Base-by-base conservation (phyloP, 2,113 vertebrate genomes). In the Lepisosteus osseus region DNA sequence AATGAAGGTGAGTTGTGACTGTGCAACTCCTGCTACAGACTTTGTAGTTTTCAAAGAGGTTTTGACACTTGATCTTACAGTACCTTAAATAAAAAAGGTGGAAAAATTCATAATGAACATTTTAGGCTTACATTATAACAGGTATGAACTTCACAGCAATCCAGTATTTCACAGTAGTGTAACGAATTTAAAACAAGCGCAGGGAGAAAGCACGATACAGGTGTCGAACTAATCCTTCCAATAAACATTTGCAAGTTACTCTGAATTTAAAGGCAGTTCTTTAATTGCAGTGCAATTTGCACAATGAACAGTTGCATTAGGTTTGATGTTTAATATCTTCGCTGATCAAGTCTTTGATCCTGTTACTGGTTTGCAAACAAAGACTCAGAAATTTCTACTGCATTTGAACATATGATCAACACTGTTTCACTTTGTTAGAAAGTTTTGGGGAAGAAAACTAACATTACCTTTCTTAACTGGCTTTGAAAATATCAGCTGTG, bases 1-100 rank as follows among this genome's bases (percentile, higher is more conserved):
- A 65, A 97, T 78, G 72, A 99, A 97, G 0, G 84, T 93, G 79
- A 99, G 87, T 45, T 76, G 91, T 1, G 94, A 91, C 78, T 96
- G 95, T 0, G 95, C 94, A 65, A 98, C 85, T 3, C 92, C 91
- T 80, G 87, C 74, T 7, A 92, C 0, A 0, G 90, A 70, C 68
- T 80, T 89, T 1, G 83, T n/a, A 0, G 57, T 76, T 75, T 74
- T 89, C 61, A 77, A 29, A 4, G 82, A 76, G 1, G 76, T 67
- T 7, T 51, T 40, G 11, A 47, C 59, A 17, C 64, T 73, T 2
- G 83, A 79, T 74, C 79, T 89, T 47, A 78, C 47, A 55, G 72
- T 64, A 40, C 68, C 89, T 91, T 17, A 29, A 65, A 40, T 59
- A 1, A 57, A 69, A 67, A 8, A 71, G 40, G 45, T 45, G 69